Percentiles rank a stretch among this genome's conserved stretches.
Evolutionary conservation across 2,113 vertebrate genomes (phyloP).

Genomic region (Ivindomyrus marchei): DNA sequence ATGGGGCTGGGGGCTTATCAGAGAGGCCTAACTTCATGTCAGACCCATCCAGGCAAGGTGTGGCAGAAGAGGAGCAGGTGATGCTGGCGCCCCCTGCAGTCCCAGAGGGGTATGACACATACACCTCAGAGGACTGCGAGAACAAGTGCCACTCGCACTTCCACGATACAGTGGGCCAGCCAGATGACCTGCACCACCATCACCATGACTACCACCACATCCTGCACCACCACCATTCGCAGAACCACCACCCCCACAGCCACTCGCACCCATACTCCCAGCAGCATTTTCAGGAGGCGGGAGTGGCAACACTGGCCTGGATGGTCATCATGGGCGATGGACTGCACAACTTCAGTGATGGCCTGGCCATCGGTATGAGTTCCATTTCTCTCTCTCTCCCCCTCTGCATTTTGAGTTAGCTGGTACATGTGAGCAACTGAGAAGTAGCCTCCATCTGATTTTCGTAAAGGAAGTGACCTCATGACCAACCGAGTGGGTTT

Average conservation of each 20-base stretch:
- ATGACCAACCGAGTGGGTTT: not conserved
- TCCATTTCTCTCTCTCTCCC: not conserved
- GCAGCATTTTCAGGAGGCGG: slow-evolving; percentile 83
- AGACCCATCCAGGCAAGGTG: slow-evolving; percentile 47
- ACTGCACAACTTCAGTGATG: slow-evolving; percentile 93
- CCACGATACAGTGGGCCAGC: slow-evolving; percentile 87
- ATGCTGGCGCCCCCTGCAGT: slow-evolving; percentile 74
- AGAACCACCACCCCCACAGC: slow-evolving; percentile 95
- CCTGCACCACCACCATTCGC: slow-evolving; percentile 93
- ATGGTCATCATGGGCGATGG: slow-evolving; percentile 99
- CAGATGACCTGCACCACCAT: slow-evolving; percentile 85
- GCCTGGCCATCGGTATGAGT: slow-evolving; percentile 78
- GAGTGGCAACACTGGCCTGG: slow-evolving; percentile 89
- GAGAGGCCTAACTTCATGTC: slow-evolving; percentile 61
- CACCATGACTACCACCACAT: slow-evolving; percentile 98
- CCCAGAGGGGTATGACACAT: slow-evolving; percentile 64
- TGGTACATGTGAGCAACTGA: too few species aligned
- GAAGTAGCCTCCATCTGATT: not conserved
- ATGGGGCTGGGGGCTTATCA: slow-evolving; percentile 55
- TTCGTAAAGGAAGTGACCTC: not conserved
- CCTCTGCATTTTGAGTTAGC: not conserved
- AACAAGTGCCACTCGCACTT: slow-evolving; percentile 98
- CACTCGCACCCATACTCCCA: slow-evolving; percentile 87
- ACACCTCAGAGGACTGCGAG: slow-evolving; percentile 82
- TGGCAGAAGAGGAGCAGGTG: slow-evolving; percentile 84